Conservation (phyloP, 2,797 vertebrate genomes). For the Bradypus variegatus region DNA sequence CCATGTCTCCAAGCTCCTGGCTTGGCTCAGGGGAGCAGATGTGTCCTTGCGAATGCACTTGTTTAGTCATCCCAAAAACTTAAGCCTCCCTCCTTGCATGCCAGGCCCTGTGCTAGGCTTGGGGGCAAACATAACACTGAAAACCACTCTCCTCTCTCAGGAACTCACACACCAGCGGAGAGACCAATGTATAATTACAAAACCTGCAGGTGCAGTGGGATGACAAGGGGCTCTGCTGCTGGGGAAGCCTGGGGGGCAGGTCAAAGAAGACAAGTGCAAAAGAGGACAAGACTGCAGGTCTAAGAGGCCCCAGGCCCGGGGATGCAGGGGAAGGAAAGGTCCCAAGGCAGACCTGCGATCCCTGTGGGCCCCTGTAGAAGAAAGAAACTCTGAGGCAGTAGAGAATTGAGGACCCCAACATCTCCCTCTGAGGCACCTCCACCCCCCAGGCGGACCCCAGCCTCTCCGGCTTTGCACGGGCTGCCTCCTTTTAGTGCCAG, state of each 20-base stretch:
- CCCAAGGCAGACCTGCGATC: not conserved
- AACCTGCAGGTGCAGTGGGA: not conserved
- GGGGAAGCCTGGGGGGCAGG: not conserved
- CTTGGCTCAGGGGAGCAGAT: no score
- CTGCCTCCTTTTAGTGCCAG: not conserved
- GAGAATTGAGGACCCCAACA: not conserved
- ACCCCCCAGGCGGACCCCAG: not conserved
- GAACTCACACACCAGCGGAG: not conserved
- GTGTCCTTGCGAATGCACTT: no score
- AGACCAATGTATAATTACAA: not conserved
- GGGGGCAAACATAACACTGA: not conserved
- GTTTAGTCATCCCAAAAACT: no score
- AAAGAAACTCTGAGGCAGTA: not conserved
- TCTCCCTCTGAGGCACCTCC: not conserved
- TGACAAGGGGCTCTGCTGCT: no score
- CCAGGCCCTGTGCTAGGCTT: not conserved
- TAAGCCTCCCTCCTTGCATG: not conserved
- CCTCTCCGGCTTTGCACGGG: not conserved
- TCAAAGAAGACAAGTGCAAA: not conserved
- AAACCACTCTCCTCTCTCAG: not conserved
- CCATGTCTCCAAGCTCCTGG: no score
- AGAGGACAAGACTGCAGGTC: not conserved
- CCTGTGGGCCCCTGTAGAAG: no score
- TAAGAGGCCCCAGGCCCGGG: fast-evolving
- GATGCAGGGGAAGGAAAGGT: not conserved